Conservation (phyloP, 2,888 invertebrate genomes). For the Perizoma flavofasciatum region DNA sequence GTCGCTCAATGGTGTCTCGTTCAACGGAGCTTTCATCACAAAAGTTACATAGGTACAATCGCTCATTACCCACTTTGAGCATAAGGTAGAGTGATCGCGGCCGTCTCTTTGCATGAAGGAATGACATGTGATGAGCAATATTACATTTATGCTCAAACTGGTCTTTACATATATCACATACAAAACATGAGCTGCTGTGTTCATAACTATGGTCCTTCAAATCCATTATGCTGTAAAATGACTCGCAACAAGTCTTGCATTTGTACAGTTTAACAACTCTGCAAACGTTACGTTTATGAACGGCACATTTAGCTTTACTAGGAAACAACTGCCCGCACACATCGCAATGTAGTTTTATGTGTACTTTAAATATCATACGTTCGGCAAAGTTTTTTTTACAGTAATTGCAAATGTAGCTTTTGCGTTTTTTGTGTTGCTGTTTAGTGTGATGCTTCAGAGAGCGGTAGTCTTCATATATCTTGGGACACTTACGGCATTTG, state of each 20-base stretch:
- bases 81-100: slow-evolving; percentile 54
- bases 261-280: slow-evolving; percentile 53
- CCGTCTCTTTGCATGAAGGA: slow-evolving; percentile 56
- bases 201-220: slow-evolving; percentile 71
- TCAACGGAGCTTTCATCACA: slow-evolving; percentile 65
- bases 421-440: slow-evolving; percentile 65
- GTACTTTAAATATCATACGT: slow-evolving; percentile 71
- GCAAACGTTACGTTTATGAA: slow-evolving; percentile 61
- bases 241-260: slow-evolving; percentile 58
- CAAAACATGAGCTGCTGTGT: slow-evolving; percentile 50
- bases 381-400: slow-evolving; percentile 69
- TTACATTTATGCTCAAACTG: slow-evolving; percentile 62
- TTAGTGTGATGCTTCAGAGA: slow-evolving; percentile 62
- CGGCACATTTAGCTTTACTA: slow-evolving; percentile 49
- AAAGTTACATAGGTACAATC: slow-evolving; percentile 65
- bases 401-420: slow-evolving; percentile 73
- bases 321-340: slow-evolving; percentile 54
- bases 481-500: slow-evolving; percentile 69
- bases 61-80: slow-evolving; percentile 53
- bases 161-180: slow-evolving; percentile 73
- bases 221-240: slow-evolving; percentile 64
- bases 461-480: slow-evolving; percentile 62
- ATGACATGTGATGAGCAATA: slow-evolving; percentile 63
- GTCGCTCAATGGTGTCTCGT: slow-evolving; percentile 54
- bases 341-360: slow-evolving; percentile 72